phyloP scores from a whole-genome alignment of 2,888 invertebrate species.

The Myopa testacea region DNA sequence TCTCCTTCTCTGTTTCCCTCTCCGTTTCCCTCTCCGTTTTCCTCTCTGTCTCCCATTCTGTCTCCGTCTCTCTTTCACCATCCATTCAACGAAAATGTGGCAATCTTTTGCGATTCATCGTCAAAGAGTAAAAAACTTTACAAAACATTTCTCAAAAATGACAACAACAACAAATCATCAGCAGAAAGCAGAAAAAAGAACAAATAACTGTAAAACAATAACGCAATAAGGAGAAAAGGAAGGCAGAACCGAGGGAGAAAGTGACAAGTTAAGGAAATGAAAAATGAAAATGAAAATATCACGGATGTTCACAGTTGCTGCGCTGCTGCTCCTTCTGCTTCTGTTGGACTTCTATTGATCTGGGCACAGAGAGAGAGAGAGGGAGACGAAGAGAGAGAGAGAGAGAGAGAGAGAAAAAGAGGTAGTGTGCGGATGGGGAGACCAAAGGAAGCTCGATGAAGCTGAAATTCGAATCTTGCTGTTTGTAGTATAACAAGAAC shows the following conservation, averaged over 20 bases:
- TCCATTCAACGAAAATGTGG: too few relatives aligned
- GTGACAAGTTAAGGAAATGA: neutral
- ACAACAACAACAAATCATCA: neutral
- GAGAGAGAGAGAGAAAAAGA: neutral
- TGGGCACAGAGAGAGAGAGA: neutral
- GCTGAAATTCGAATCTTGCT: neutral
- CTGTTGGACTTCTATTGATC: neutral
- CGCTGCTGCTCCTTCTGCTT: neutral
- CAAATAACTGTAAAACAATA: neutral
- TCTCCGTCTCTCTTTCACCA: too few relatives aligned
- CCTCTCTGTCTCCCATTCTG: too few relatives aligned
- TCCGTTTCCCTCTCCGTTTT: too few relatives aligned
- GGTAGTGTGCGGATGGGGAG: neutral
- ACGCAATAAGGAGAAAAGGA: neutral
- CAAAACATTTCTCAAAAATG: neutral
- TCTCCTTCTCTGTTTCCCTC: too few relatives aligned
- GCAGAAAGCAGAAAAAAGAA: neutral
- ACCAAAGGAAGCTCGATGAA: neutral
- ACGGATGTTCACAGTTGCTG: neutral
- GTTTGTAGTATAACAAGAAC: neutral
- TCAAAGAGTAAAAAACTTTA: neutral
- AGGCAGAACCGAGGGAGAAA: neutral
- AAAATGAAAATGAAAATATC: neutral
- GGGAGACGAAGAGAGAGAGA: neutral
- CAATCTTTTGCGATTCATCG: neutral